phyloP scores from a whole-genome alignment of 2,113 vertebrate genomes.

The Hippocampus abdominalis region DNA sequence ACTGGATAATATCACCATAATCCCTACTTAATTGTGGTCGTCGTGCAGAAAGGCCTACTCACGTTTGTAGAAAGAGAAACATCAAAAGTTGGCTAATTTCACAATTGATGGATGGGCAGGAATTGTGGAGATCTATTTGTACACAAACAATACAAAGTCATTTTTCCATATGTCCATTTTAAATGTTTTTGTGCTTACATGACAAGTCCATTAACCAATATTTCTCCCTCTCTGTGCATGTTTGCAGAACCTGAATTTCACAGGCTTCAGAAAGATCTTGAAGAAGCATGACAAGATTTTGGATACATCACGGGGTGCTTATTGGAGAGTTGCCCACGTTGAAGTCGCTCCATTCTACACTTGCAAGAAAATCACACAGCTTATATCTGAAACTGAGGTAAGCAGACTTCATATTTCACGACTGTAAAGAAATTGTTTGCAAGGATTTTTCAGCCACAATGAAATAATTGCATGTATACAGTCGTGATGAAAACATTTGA shows the following conservation, averaged over 20 bases:
- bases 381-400: conserved; percentile 98
- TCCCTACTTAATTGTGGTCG: too few species aligned
- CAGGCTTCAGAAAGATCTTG: conserved; percentile 96
- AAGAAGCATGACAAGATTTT: conserved; percentile 99
- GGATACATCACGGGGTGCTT: conserved; percentile 88
- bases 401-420: not conserved
- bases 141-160: too few species aligned
- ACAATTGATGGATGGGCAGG: not conserved
- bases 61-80: too few species aligned
- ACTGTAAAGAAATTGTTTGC: not conserved
- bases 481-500: not conserved
- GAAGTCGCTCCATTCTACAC: conserved; percentile 98
- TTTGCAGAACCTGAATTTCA: conserved; percentile 95
- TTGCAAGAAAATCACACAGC: conserved; percentile 98
- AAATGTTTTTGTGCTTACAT: not conserved
- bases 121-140: not conserved
- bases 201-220: not conserved
- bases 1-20: too few species aligned
- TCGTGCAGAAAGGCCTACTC: too few species aligned
- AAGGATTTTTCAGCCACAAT: not conserved
- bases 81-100: not conserved
- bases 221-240: not conserved
- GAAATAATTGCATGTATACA: too few species aligned
- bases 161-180: not conserved
- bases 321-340: conserved; percentile 94